Evolutionary conservation across 1,140 invertebrate species (phyloP).

Genomic region (Leptopilina clavipes): DNA sequence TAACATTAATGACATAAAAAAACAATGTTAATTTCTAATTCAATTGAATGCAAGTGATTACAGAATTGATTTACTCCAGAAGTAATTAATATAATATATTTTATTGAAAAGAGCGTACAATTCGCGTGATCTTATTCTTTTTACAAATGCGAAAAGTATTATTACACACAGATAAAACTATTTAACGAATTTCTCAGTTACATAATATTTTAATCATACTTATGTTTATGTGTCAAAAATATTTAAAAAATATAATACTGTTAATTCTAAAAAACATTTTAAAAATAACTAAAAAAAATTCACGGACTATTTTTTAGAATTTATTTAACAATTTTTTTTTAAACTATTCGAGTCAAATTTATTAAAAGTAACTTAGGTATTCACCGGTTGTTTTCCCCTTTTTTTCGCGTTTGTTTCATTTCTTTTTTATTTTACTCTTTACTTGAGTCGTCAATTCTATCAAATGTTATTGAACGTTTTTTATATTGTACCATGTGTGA

Average conservation of each 20-base stretch:
- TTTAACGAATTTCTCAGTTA: background rate
- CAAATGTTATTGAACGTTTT: conserved; percentile 42
- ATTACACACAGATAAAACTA: too few relatives aligned
- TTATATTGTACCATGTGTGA: conserved; percentile 59
- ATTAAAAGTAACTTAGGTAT: too few relatives aligned
- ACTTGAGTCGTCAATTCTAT: background rate
- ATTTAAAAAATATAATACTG: background rate
- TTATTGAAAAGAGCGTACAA: too few relatives aligned
- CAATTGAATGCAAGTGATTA: too few relatives aligned
- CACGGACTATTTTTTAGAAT: background rate
- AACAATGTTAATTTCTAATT: too few relatives aligned
- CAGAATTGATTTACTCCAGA: too few relatives aligned
- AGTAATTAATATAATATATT: too few relatives aligned
- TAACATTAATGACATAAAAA: too few relatives aligned
- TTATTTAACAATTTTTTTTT: background rate
- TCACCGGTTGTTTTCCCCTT: background rate
- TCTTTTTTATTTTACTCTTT: background rate
- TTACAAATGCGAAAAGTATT: too few relatives aligned
- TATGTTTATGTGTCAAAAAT: background rate
- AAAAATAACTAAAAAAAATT: background rate
- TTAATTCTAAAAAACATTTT: background rate
- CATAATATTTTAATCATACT: background rate
- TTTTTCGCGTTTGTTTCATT: too few relatives aligned
- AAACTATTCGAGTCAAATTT: too few relatives aligned
- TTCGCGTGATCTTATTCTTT: too few relatives aligned